Evolutionary conservation across 1,140 invertebrate genomes (phyloP), one percentile per base, ranked within the genome.

Genomic region (Bombus pascuorum): DNA sequence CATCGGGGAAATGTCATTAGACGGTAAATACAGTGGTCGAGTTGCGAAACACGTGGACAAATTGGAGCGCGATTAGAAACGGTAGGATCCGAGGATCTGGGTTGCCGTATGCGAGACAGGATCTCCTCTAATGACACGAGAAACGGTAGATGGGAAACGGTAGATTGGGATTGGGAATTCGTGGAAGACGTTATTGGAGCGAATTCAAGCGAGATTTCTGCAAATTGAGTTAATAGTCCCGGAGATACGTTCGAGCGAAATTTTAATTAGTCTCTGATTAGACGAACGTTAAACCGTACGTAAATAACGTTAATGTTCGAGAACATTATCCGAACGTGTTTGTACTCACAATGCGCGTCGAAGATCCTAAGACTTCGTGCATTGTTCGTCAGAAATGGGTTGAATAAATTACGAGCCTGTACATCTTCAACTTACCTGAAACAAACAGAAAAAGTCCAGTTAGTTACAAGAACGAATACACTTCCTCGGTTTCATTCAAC

Each of bases 31-130:
- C 73, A 47, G 53, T 78, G 72, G 6, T 53, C 57, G 37, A 37
- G 57, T 89, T 89, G 70, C 79, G 83, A 89, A 86, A 86, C 62
- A 9, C 34, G 39, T 12, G 57, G 66, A 89, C 78, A 83, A 90
- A 78, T 75, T 81, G 87, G 37, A 83, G 42, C 73, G 65, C 57
- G 37, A 76, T 75, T 80, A 53, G 72, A 76, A 59, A 80, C 77
- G 53, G 71, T 74, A 87, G 70, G 59, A 39, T 22, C 75, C 62
- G 28, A 34, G 62, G 74, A 85, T 85, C 18, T 76, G 47, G 65
- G 22, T 65, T 79, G 39, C 18, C 10, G 10, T 8, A 39, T 28
- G 47, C 47, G 47, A 37, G 68, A 70, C 39, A n/a, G 12, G 28
- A 28, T 25, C 68, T 70, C 9, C 34, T 42, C 28, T 42, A 70